Base-by-base conservation (phyloP, 2,888 invertebrate genomes). In the Dyspetes luteomarginatus region DNA sequence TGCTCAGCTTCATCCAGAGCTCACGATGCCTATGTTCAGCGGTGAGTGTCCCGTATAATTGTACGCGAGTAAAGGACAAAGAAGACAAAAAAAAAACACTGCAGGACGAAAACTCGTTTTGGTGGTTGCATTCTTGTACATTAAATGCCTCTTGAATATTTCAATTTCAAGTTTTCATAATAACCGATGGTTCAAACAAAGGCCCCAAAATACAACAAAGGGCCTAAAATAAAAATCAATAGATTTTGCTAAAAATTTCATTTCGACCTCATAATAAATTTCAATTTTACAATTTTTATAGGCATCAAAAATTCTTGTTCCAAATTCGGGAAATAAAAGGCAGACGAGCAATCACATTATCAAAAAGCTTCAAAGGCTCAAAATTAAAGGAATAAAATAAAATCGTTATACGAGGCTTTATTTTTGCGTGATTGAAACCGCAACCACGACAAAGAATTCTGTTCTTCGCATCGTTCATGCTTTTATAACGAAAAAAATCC, bases 11-110 rank as follows among this genome's bases (percentile, higher is more conserved):
- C 98, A 99, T 90, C 98, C 99, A 0, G 99, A 99, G 90, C 94
- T 99, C 48, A 99, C 99, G 26, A 99, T 99, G 98, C 98, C 99
- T 0, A 98, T 99, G 95, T 99, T 99, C 93, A 99, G 99, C 90
- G 99, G 98, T 98, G 92, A 93, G 92, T 80, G 56, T 48, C 48
- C 56, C 65, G 65, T 77, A 36, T 36, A 62, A 72, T 72, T 72
- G 41, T 41, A 72, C 43, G n/a, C 24, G 12, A 52, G 45, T 4
- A 45, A 52, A 22, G 36, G 36, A 36, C n/a, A 28, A 41, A 30
- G 19, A 28, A 30, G 7, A 28, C 43, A 50, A 52, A 41, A 36
- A 48, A 28, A 12, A 36, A 41, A 52, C 3, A 28, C 56, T 17
- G 30, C 45, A 71, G 50, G 36, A 26, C 7, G 24, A 17, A 71